phyloP scores from a whole-genome alignment of 2,797 vertebrate genomes.

The Oryzias dopingdopingensis region DNA sequence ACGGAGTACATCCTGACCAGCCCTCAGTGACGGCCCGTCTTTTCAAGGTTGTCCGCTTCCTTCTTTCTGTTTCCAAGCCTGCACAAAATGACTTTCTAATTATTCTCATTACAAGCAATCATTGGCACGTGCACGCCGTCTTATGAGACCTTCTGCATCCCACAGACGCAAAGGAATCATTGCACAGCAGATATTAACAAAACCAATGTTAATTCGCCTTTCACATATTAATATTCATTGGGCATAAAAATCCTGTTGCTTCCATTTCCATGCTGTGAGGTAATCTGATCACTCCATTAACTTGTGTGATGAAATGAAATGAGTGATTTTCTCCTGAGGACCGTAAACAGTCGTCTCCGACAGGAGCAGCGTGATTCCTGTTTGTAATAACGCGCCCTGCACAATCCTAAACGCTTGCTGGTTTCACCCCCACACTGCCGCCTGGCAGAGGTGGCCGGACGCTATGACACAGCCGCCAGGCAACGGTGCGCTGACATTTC shows the following conservation, averaged over 20 bases:
- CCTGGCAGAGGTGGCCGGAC: too few species aligned
- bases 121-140: constrained; percentile 7
- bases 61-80: not conserved
- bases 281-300: constrained; percentile 75
- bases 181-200: constrained; percentile 32
- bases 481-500: too few species aligned
- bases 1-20: not conserved
- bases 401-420: constrained; percentile 15
- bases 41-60: constrained; percentile 12
- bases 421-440: too few species aligned
- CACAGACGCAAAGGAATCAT: constrained; percentile 3
- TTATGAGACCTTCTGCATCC: constrained; percentile 4
- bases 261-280: constrained; percentile 59
- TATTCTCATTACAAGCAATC: constrained; percentile 29
- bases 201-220: constrained; percentile 49
- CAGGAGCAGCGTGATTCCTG: constrained; percentile 64
- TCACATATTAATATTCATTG: constrained; percentile 61
- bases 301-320: constrained; percentile 73
- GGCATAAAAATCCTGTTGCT: constrained; percentile 58
- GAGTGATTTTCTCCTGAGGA: constrained; percentile 72
- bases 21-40: constrained; percentile 2
- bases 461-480: too few species aligned
- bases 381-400: constrained; percentile 62
- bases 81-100: constrained; percentile 6
- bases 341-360: constrained; percentile 67